Percentiles rank a stretch among this genome's conserved stretches.
phyloP scores from a whole-genome alignment of 37 sponge, comb jelly and placozoan genomes.

The Ephydatia muelleri region DNA sequence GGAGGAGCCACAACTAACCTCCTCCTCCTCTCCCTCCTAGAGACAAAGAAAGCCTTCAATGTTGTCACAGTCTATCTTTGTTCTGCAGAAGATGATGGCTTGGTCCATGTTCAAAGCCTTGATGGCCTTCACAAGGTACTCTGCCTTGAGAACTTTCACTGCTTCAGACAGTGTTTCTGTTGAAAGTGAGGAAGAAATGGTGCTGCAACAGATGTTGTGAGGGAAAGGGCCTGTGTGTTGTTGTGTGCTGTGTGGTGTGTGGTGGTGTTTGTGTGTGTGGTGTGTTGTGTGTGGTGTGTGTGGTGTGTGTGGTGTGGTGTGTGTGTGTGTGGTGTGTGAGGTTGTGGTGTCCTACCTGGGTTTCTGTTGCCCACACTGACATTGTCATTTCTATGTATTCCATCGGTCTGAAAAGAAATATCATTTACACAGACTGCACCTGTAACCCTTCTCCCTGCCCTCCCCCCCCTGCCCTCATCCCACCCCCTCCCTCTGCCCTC shows the following conservation, averaged over 20 bases:
- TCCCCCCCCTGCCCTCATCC: neutral
- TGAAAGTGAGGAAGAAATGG: neutral
- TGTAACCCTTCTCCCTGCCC: neutral
- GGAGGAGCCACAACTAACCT: neutral
- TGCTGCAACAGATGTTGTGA: neutral
- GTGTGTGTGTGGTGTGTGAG: conserved; percentile 21
- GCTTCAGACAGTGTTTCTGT: conserved; percentile 86
- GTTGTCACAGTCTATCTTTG: conserved; percentile 98
- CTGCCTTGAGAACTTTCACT: conserved; percentile 88
- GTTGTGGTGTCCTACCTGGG: no score
- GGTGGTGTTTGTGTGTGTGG: neutral
- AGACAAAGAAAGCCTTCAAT: conserved; percentile 75
- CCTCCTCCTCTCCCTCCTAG: conserved; percentile 81
- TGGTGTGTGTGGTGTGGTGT: neutral
- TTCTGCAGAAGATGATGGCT: conserved; percentile 96
- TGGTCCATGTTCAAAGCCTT: conserved; percentile 90
- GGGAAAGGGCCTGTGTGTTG: neutral
- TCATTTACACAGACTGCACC: neutral
- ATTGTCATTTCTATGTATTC: conserved; percentile 73
- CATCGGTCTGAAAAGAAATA: conserved; percentile 70
- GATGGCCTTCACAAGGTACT: conserved; percentile 87
- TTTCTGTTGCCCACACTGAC: conserved; percentile 10
- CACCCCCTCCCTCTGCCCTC: neutral
- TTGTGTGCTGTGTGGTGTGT: neutral
- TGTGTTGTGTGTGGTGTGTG: neutral